Evolutionary conservation across 2,888 invertebrate species (phyloP), one percentile per base, ranked within the genome.

Genomic region (Parasteatoda lunata): DNA sequence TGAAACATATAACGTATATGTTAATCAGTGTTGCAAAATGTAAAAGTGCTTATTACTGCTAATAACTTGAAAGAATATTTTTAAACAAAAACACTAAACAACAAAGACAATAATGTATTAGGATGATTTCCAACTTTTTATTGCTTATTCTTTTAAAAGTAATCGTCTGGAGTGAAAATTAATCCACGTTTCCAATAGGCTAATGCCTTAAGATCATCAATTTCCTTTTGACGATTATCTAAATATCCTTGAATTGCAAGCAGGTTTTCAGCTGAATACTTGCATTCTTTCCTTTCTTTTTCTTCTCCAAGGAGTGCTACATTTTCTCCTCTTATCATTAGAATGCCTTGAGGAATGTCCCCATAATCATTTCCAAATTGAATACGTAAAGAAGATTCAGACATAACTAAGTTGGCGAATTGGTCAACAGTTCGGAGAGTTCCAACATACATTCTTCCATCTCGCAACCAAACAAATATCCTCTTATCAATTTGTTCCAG

Each of bases 261-360:
- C 5, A 80, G 13, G 8, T 86, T 11, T 0, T 49, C 30, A 11
- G 47, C 54, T 52, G 7, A 11, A 59, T 71, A 54, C n/a, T 49
- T 68, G 6, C 59, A 9, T 11, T 49, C 6, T 30, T 48, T 5
- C 54, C 5, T 9, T 13, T 47, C 9, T 70, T 15, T 66, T 51
- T 66, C 5, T 71, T 83, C 83, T 4, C 85, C 85, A 13, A 86
- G 59, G 7, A 86, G 64, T 48, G 77, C 70, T 11, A 86, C 80
- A 66, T 86, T 86, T 72, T 86, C 85, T 2, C 85, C 85, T 54
- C 85, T 71, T 30, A 86, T 48, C 54, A 86, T 72, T 1, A 86
- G 13, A 0, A 81, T 54, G 4, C 85, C 85, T 66, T 86, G 85
- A 2, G 54, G 66, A 11, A 86, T 64, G 66, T 86, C 85, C 13